Percentiles rank a stretch among this genome's conserved stretches.
phyloP scores from a whole-genome alignment of 2,797 vertebrate species.

The Galaxias olidus region DNA sequence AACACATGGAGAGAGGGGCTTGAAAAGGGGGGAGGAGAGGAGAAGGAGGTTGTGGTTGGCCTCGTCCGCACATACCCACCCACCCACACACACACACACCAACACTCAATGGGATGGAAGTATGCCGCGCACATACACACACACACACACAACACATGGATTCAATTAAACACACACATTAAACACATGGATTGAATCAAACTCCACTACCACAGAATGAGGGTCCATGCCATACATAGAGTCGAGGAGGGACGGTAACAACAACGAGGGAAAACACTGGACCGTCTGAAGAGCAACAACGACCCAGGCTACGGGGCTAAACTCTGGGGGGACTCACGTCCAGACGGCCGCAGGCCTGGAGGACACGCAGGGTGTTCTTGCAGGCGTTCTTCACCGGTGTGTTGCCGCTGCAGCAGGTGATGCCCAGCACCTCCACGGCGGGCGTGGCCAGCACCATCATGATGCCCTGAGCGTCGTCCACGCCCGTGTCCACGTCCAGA shows the following conservation, averaged over 20 bases:
- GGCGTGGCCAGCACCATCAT: conserved; percentile 82
- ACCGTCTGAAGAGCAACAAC: no score
- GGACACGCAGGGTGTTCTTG: conserved; percentile 85
- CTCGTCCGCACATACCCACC: not conserved
- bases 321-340: conserved; percentile 58
- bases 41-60: no score
- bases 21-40: not conserved
- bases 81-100: conserved; percentile 7
- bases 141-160: not conserved
- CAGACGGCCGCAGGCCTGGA: conserved; percentile 82
- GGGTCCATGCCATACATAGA: not conserved
- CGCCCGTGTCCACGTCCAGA: conserved; percentile 56
- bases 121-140: conserved; percentile 22
- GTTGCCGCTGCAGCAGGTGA: conserved; percentile 81
- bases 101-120: no score
- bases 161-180: no score
- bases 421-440: conserved; percentile 50
- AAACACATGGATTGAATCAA: not conserved
- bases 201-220: not conserved
- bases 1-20: no score
- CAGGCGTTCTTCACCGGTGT: conserved; percentile 84
- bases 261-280: conserved; percentile 37
- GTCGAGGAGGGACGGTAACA: not conserved
- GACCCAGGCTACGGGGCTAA: conserved; percentile 63
- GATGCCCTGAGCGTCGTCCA: conserved; percentile 75